phyloP scores from a whole-genome alignment of 2,113 vertebrate genomes.

The Carlito syrichta region DNA sequence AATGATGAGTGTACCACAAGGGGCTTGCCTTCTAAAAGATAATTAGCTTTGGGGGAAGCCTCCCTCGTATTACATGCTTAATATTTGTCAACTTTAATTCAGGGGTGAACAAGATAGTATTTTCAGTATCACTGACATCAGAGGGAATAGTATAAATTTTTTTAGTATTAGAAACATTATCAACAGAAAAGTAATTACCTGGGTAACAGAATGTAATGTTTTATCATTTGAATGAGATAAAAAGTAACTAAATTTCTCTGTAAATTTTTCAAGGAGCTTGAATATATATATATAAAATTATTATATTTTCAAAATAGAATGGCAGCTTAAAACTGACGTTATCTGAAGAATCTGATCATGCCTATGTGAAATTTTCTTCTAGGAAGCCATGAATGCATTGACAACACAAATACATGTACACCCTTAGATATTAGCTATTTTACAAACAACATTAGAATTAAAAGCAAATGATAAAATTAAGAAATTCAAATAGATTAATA shows the following conservation, averaged over 20 bases:
- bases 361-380: background rate
- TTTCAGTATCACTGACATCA: background rate
- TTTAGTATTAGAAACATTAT: background rate
- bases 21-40: no score
- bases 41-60: no score
- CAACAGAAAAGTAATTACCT: background rate
- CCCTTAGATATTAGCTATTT: background rate
- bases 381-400: background rate
- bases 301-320: background rate
- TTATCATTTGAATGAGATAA: background rate
- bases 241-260: background rate
- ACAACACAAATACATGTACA: background rate
- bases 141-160: background rate
- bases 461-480: background rate
- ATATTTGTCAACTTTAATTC: background rate
- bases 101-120: background rate
- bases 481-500: background rate
- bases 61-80: background rate
- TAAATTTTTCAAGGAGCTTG: background rate
- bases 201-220: background rate
- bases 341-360: background rate
- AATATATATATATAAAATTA: background rate
- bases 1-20: no score
- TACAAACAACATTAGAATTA: background rate
- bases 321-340: background rate